Conservation (phyloP, 2,113 vertebrate genomes). For the Ciconia boyciana region DNA sequence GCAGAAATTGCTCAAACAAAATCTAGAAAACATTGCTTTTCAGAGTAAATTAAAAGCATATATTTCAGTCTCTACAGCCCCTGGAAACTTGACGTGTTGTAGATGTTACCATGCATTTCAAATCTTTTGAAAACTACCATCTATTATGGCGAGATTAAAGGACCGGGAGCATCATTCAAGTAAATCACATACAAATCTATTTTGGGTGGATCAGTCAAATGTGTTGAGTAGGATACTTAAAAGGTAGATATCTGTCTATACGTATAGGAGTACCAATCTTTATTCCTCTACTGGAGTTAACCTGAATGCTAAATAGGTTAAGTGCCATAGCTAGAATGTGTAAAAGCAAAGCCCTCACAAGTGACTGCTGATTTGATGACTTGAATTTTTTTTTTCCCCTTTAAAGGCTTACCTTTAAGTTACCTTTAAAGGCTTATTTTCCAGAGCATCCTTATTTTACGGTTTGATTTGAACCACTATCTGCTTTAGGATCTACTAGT, state of each 20-base stretch:
- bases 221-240: background rate
- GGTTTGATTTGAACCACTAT: background rate
- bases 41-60: background rate
- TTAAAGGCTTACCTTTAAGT: background rate
- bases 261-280: background rate
- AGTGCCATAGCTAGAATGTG: background rate
- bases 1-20: background rate
- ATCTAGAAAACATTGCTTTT: background rate
- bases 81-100: background rate
- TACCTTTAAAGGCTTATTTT: background rate
- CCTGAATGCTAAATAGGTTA: background rate
- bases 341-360: background rate
- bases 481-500: background rate
- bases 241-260: background rate
- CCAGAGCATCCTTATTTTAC: background rate
- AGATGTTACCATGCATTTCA: background rate
- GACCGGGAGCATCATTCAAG: background rate
- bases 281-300: background rate
- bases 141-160: background rate
- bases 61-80: background rate
- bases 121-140: background rate
- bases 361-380: background rate
- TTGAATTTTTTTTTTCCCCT: background rate
- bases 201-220: background rate
- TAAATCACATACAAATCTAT: background rate